phyloP scores from a whole-genome alignment of 2,888 invertebrate species.

The Lepetodrilus schrolli region DNA sequence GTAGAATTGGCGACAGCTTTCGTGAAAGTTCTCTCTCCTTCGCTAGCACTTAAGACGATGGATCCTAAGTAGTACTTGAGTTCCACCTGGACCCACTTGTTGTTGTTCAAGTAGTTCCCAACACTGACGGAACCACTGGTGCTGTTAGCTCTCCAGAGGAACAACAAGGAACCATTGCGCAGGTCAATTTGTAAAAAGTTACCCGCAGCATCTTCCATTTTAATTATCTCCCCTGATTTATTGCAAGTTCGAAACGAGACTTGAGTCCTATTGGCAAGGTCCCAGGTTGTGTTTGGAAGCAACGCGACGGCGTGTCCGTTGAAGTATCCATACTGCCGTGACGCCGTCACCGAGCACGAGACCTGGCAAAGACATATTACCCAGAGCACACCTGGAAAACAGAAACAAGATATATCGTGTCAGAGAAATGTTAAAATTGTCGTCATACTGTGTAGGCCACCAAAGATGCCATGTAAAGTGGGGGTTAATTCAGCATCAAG shows the following conservation, averaged over 20 bases:
- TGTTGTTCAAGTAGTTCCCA: neutral
- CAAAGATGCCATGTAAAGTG: no score
- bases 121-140: neutral
- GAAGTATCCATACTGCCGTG: neutral
- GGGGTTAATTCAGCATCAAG: no score
- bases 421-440: no score
- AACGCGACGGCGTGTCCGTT: neutral
- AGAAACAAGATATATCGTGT: no score
- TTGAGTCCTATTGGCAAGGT: neutral
- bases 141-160: neutral
- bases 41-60: no score
- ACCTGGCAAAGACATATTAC: no score
- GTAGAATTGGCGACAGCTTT: no score
- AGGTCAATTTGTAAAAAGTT: neutral
- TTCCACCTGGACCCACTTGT: neutral
- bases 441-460: no score
- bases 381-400: no score
- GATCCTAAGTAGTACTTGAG: neutral
- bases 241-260: neutral
- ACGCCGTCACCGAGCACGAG: no score
- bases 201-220: neutral
- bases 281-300: neutral
- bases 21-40: no score
- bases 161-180: neutral
- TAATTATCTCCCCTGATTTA: neutral